phyloP scores from a whole-genome alignment of 2,113 vertebrate genomes.

The Bufo gargarizans region DNA sequence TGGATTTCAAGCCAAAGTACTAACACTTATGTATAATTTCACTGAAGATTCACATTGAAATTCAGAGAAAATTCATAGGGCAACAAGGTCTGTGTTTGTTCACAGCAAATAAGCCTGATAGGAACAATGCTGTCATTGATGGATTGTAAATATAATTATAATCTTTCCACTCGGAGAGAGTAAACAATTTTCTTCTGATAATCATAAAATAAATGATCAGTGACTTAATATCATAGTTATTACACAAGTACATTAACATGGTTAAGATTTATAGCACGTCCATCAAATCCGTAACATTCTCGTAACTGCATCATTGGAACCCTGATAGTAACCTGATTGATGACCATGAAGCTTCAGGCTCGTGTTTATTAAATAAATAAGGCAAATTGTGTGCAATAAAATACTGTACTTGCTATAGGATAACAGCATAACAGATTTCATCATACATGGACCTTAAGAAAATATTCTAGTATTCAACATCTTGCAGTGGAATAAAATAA shows the following conservation, averaged over 20 bases:
- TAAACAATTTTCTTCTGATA: conserved; percentile 2
- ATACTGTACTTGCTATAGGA: not conserved
- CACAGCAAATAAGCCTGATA: conserved; percentile 38
- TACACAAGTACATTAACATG: not conserved
- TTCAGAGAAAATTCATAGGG: conserved; percentile 34
- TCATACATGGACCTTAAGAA: not conserved
- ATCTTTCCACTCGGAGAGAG: not conserved
- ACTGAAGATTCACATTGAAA: conserved; percentile 41
- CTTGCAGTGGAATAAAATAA: no score
- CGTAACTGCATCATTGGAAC: not conserved
- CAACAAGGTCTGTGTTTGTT: conserved; percentile 36
- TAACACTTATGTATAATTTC: conserved; percentile 27
- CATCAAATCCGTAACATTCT: not conserved
- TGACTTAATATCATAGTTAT: not conserved
- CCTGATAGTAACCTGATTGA: not conserved
- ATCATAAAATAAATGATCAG: conserved; percentile 21
- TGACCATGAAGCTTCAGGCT: not conserved
- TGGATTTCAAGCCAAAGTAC: conserved; percentile 21
- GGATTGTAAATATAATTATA: conserved; percentile 37
- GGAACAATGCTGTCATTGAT: conserved; percentile 19
- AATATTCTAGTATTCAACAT: not conserved
- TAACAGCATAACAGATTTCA: not conserved
- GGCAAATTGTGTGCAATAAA: not conserved
- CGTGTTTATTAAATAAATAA: not conserved
- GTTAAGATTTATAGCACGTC: not conserved